Conservation (phyloP, 2,797 vertebrate genomes). For the Heliangelus exortis region DNA sequence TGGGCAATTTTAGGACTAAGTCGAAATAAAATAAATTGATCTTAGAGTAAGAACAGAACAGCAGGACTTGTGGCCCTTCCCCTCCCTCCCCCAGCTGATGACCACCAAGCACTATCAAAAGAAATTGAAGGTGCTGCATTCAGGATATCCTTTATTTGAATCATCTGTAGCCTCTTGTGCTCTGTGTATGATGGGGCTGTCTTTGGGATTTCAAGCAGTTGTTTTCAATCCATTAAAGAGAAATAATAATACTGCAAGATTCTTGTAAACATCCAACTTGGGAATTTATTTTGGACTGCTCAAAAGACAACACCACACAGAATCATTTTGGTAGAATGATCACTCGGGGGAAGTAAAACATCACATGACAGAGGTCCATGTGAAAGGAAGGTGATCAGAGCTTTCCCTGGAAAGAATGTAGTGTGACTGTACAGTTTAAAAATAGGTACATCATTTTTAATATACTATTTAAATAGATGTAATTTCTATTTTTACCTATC, state of each 20-base stretch:
- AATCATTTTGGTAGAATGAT: neutral
- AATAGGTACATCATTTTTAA: conserved; percentile 42
- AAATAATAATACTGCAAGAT: neutral
- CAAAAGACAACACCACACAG: neutral
- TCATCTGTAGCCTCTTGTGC: neutral
- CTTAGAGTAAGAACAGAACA: neutral
- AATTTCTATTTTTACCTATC: conserved; percentile 36
- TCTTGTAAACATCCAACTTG: neutral
- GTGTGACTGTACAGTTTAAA: conserved; percentile 44
- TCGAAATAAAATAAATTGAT: neutral
- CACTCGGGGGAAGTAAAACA: neutral
- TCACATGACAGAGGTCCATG: neutral
- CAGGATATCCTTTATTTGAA: neutral
- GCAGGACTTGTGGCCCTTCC: neutral
- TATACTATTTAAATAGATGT: neutral
- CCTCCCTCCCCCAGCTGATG: neutral
- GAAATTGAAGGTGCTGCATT: neutral
- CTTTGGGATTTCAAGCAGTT: neutral
- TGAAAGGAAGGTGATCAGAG: conserved; percentile 19
- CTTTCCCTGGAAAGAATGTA: conserved; percentile 50
- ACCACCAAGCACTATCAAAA: neutral
- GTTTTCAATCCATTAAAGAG: neutral
- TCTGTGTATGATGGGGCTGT: neutral
- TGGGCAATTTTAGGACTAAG: neutral
- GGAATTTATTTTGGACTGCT: neutral